Evolutionary conservation across 2,797 vertebrate species (phyloP).

Genomic region (Tapera naevia): DNA sequence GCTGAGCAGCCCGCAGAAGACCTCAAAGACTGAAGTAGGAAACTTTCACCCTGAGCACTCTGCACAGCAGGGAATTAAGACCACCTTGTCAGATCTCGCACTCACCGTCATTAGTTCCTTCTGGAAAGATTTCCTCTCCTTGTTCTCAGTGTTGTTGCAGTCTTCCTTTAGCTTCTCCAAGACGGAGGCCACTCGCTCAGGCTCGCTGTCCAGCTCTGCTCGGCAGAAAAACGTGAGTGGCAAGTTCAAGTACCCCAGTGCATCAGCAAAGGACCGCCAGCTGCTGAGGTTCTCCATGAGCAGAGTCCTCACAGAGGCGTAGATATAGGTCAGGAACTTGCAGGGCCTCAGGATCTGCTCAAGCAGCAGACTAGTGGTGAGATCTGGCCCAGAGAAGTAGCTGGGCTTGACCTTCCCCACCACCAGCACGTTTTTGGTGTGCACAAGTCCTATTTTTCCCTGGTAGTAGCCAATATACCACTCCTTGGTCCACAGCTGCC

Average conservation of each 20-base stretch:
- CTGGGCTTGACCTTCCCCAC: constrained; percentile 89
- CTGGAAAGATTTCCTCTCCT: constrained; percentile 95
- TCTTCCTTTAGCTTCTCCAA: constrained; percentile 98
- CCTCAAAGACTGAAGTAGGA: background rate
- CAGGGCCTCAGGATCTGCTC: constrained; percentile 96
- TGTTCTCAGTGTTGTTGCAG: constrained; percentile 88
- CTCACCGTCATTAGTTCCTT: constrained; percentile 96
- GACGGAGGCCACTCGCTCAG: constrained; percentile 92
- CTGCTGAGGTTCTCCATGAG: constrained; percentile 96
- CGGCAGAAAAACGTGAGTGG: constrained; percentile 91
- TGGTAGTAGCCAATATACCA: constrained; percentile 98
- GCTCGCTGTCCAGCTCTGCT: constrained; percentile 90
- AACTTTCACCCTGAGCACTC: background rate
- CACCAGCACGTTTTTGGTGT: constrained; percentile 91
- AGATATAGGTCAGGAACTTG: constrained; percentile 97
- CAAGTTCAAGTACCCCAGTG: constrained; percentile 88
- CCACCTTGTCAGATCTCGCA: background rate
- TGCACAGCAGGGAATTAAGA: background rate
- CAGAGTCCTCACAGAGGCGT: constrained; percentile 91
- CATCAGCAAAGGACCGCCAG: constrained; percentile 92
- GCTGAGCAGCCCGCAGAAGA: background rate
- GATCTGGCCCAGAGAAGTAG: constrained; percentile 88
- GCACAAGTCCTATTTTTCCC: constrained; percentile 91
- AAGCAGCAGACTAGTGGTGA: constrained; percentile 87
- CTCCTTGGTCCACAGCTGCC: constrained; percentile 95